A percentile compares a stretch with the other conserved stretches of the same genome.
Evolutionary conservation across 2,888 invertebrate species (phyloP).

Genomic region (Himalopsyche anomala): DNA sequence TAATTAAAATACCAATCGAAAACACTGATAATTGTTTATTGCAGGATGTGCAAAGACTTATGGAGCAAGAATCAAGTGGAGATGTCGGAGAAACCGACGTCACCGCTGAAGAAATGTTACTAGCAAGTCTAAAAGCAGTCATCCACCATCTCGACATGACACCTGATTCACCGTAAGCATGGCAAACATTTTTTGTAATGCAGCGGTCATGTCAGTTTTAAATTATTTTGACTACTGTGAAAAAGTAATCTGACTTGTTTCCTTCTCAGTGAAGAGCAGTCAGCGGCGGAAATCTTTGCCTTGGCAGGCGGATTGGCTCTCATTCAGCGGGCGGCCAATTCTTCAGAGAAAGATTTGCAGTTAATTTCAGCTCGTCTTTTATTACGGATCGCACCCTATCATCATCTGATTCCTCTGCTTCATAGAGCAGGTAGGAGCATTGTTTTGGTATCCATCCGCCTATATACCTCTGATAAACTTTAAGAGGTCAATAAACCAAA

Average conservation of each 20-base stretch:
- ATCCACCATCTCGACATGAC: conserved; percentile 58
- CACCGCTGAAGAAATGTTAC: conserved; percentile 52
- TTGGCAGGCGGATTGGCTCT: conserved; percentile 58
- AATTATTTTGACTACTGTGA: too few species aligned
- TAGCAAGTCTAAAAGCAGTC: conserved; percentile 49
- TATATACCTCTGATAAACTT: too few species aligned
- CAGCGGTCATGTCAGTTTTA: background rate
- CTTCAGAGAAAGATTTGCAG: conserved; percentile 51
- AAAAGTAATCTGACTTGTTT: background rate
- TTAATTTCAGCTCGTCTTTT: conserved; percentile 59
- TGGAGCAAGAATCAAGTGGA: conserved; percentile 58
- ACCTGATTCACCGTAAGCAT: conserved; percentile 41
- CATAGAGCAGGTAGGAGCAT: conserved; percentile 61
- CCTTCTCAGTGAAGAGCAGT: background rate
- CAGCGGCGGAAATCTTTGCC: conserved; percentile 58
- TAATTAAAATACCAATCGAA: background rate
- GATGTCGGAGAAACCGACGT: conserved; percentile 18
- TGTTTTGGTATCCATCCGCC: background rate
- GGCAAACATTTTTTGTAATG: background rate
- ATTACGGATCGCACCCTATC: conserved; percentile 54
- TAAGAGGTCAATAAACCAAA: too few species aligned
- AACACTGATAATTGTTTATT: background rate
- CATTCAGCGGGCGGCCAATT: conserved; percentile 55
- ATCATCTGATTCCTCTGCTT: conserved; percentile 58
- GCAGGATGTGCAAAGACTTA: conserved; percentile 55